Evolutionary conservation across 2,113 vertebrate genomes (phyloP), one percentile per base, ranked within the genome.

Genomic region (Sardina pilchardus): DNA sequence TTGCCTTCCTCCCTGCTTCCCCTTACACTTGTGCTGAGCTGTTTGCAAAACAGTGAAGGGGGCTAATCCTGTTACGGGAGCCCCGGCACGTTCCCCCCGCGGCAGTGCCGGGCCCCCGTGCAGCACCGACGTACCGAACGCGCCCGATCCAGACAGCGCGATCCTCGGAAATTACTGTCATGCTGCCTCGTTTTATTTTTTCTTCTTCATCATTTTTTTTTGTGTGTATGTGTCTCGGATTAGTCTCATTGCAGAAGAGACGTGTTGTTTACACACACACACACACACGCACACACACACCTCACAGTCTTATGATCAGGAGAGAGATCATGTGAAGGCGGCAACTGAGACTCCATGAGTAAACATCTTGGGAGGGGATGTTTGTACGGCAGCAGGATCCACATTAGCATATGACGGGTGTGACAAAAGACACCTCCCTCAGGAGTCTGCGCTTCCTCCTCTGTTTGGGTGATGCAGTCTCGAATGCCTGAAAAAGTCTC

Each of bases 271-370:
- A 63, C 56, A 63, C 24, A 63, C 63, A 71, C 59, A 26, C 59
- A 71, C 63, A 75, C 30, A 21, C 50, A 53, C 50, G 19, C 19
- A 56, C 53, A 56, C 53, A 50, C 53, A 50, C 36, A 56, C 14
- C n/a, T 45, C 17, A 10, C 48, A 17, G 59, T 86, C 81, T 45
- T 36, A 21, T 82, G 85, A 71, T 45, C 26, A 36, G 19, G 67
- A 80, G 84, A 80, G 84, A 30, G 71, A 85, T 48, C 84, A 48
- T 50, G 53, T 24, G 71, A 86, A 67, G 81, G 19, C 24, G 80
- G 26, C 80, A 86, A 45, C 48, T 82, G 71, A 84, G 82, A 63
- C 50, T 81, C 9, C 5, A 17, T 47, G 50, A 14, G 63, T 81
- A 9, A 81, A 24, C 24, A 42, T 19, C 17, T 30, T 75, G 75